phyloP scores from a whole-genome alignment of 2,888 invertebrate genomes.

The Nephrotoma appendiculata region DNA sequence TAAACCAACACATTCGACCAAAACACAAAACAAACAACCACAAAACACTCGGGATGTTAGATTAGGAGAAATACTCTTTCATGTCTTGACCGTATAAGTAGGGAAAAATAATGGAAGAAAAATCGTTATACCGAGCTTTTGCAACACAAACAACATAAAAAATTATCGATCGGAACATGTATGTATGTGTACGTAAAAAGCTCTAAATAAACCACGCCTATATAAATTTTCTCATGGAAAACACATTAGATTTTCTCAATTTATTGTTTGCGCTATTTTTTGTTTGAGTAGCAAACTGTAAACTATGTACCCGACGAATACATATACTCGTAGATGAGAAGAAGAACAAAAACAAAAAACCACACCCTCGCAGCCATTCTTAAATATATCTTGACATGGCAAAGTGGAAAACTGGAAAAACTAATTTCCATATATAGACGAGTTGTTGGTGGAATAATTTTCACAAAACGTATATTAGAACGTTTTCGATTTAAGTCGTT shows the following conservation, averaged over 20 bases:
- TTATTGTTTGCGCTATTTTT: background rate
- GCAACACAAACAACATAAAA: background rate
- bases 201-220: background rate
- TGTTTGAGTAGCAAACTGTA: too few species aligned
- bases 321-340: background rate
- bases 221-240: background rate
- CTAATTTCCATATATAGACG: background rate
- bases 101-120: background rate
- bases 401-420: background rate
- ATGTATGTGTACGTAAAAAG: background rate
- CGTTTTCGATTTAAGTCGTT: background rate
- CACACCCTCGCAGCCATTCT: constrained; percentile 7
- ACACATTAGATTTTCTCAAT: background rate
- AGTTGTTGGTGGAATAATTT: background rate
- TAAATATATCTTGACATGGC: background rate
- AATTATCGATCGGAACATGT: background rate
- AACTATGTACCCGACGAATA: background rate
- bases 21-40: background rate
- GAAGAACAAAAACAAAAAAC: background rate
- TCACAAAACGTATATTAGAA: background rate
- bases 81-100: background rate
- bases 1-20: background rate
- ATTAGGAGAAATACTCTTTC: background rate
- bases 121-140: background rate
- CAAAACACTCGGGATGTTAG: background rate